Evolutionary conservation across 2,888 invertebrate species (phyloP).

Genomic region (Microctonus aethiopoides): DNA sequence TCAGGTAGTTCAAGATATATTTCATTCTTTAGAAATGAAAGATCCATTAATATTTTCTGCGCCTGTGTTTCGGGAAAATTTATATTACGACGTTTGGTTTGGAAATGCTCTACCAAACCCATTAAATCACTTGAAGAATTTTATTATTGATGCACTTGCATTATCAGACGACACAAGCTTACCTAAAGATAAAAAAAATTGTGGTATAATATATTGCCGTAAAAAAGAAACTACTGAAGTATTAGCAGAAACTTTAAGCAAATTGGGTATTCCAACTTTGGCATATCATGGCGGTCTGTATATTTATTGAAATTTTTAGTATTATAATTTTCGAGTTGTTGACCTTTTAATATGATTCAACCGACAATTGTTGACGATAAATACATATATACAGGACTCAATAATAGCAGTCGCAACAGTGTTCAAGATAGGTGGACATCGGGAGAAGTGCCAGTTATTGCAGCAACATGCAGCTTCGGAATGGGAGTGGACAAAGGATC

Average conservation of each 20-base stretch:
- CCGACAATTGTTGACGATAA: neutral
- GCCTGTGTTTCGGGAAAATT: slow-evolving; percentile 90
- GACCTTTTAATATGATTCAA: neutral
- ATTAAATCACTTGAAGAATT: slow-evolving; percentile 81
- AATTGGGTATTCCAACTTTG: slow-evolving; percentile 79
- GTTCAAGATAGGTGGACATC: slow-evolving; percentile 94
- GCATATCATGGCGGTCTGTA: slow-evolving; percentile 89
- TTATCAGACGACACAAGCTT: slow-evolving; percentile 66
- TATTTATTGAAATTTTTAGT: neutral
- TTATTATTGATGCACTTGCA: slow-evolving; percentile 76
- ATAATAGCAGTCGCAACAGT: slow-evolving; percentile 77
- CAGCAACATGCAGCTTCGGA: slow-evolving; percentile 97
- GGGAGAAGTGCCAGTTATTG: slow-evolving; percentile 89
- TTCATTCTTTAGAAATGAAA: slow-evolving; percentile 76
- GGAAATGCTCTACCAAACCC: slow-evolving; percentile 87
- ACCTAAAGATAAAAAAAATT: slow-evolving; percentile 68
- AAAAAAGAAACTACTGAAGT: slow-evolving; percentile 91
- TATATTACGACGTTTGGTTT: slow-evolving; percentile 94
- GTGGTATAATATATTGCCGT: slow-evolving; percentile 95
- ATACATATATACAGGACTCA: slow-evolving; percentile 71
- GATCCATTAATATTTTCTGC: slow-evolving; percentile 82
- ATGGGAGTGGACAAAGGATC: slow-evolving; percentile 99
- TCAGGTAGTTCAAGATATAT: slow-evolving; percentile 85
- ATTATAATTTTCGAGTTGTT: slow-evolving; percentile 5
- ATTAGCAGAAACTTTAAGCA: slow-evolving; percentile 80